Base-by-base conservation (phyloP, 2,113 vertebrate species). In the Hypanus sabinus region DNA sequence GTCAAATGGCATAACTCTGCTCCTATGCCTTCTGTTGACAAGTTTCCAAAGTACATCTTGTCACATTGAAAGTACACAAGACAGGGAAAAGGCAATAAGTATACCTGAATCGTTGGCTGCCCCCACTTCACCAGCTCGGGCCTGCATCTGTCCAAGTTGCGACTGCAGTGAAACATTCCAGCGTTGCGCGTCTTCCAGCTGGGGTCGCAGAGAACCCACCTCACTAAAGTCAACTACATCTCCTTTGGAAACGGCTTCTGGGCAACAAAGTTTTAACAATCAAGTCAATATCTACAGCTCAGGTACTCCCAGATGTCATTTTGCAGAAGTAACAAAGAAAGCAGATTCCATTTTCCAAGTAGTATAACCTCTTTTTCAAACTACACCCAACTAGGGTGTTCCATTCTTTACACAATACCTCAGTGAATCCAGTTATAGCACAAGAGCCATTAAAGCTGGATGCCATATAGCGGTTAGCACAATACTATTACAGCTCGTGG, bases 121-220 rank as follows among this genome's bases (percentile, higher is more conserved):
- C 8, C 97, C 97, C 2, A 97, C 97, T 10, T 97, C 97, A 68
- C 97, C 97, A 16, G 96, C 97, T 0, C 97, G 96, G 94, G 94
- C 96, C 95, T 97, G 97, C 94, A 97, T 97, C 80, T 97, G 96
- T 60, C 97, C 97, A 36, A 97, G 95, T 46, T 97, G 95, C 80
- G 97, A 96, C 95, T 97, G 97, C 55, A 97, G 95, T 33, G 97
- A 97, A 3, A 95, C 93, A 22, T 97, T 97, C 96, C 97, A 97
- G 94, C 97, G 96, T 94, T 97, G 97, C 20, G 97, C 95, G 36
- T 97, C 97, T 95, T 97, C 97, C 6, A 97, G 96, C 94, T 97
- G 97, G 94, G 97, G 96, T 30, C 95, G 95, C 95, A 97, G 94
- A 94, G 96, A 96, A 95, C 97, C 96, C 60, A 97, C 94, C 92